These are phyloP conservation scores for Nephrocerus scutellatus DNA, from an alignment of 2,888 invertebrate genomes.

Conservation along the genomic window DNA sequence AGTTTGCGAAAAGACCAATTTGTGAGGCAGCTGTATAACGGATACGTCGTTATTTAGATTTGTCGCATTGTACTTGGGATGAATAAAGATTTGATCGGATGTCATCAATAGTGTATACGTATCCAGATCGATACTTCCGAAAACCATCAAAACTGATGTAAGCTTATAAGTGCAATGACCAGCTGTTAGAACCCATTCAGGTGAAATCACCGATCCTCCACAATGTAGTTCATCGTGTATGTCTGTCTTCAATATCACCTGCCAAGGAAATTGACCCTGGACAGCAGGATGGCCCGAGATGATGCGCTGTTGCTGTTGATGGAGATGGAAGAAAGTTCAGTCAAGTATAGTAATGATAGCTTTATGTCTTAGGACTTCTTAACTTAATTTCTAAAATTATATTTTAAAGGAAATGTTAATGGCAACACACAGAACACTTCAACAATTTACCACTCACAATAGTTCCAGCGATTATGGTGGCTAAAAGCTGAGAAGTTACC, in stretches of 20 bases:
- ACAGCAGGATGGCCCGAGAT: constrained; percentile 31
- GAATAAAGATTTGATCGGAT: constrained; percentile 28
- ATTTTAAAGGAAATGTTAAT: too few relatives aligned
- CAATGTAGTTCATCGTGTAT: constrained; percentile 34
- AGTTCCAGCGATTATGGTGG: too few relatives aligned
- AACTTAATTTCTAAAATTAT: too few relatives aligned
- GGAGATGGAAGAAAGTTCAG: too few relatives aligned
- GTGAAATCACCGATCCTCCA: constrained; percentile 38
- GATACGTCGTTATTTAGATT: constrained; percentile 40
- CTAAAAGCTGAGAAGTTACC: too few relatives aligned
- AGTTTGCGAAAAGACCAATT: constrained; percentile 25
- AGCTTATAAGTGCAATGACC: constrained; percentile 37
- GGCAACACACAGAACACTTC: too few relatives aligned
- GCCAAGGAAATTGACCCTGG: constrained; percentile 40
- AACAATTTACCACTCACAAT: too few relatives aligned
- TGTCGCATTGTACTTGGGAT: constrained; percentile 34
- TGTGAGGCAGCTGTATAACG: constrained; percentile 31
- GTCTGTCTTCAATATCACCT: constrained; percentile 38
- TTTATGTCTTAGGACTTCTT: too few relatives aligned
- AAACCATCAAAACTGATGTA: constrained; percentile 30
- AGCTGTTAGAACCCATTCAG: constrained; percentile 40
- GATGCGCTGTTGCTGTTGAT: constrained; percentile 33
- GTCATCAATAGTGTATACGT: constrained; percentile 32
- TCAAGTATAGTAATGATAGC: too few relatives aligned
- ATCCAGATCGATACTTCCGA: constrained; percentile 32